Conservation (phyloP, 2,797 vertebrate species). For the Xenopus petersii region DNA sequence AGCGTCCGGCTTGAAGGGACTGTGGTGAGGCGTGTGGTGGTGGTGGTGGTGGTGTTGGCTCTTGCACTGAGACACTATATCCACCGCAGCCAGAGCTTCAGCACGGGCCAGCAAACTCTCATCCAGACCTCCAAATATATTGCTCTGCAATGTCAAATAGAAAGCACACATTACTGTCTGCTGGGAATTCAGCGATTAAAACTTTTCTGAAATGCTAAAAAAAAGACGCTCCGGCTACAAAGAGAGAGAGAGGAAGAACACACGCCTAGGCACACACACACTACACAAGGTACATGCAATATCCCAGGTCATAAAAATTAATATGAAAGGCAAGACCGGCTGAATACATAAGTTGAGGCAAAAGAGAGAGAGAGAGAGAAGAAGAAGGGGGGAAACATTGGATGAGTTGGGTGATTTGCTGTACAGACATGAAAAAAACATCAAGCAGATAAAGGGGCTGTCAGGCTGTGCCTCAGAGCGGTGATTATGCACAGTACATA, state of each 20-base stretch:
- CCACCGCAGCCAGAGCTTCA: conserved; percentile 98
- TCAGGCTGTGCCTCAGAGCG: conserved; percentile 89
- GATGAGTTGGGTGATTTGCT: conserved; percentile 92
- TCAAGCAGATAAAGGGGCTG: conserved; percentile 86
- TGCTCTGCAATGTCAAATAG: conserved; percentile 99
- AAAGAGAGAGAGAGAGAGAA: conserved; percentile 55
- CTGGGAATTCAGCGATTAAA: conserved; percentile 75
- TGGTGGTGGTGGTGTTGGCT: conserved; percentile 94
- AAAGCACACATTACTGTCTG: conserved; percentile 97
- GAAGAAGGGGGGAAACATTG: conserved; percentile 55
- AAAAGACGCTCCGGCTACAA: conserved; percentile 55
- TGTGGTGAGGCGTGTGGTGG: conserved; percentile 89
- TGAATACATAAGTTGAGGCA: conserved; percentile 86
- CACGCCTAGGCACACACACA: conserved; percentile 51
- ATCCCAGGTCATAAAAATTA: conserved; percentile 97
- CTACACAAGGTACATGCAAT: conserved; percentile 82
- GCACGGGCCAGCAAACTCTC: conserved; percentile 98
- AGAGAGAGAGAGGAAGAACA: conserved; percentile 45
- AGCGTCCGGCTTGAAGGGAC: conserved; percentile 98
- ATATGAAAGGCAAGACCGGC: conserved; percentile 82
- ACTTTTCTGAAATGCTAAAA: conserved; percentile 56
- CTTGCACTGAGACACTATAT: conserved; percentile 97
- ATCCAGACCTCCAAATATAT: conserved; percentile 99
- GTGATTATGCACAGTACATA: conserved; percentile 92
- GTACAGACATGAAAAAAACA: conserved; percentile 94